These are phyloP conservation scores for Sycophila sp. DNA, from an alignment of 1,140 invertebrate genomes.

Conservation along the genomic window DNA sequence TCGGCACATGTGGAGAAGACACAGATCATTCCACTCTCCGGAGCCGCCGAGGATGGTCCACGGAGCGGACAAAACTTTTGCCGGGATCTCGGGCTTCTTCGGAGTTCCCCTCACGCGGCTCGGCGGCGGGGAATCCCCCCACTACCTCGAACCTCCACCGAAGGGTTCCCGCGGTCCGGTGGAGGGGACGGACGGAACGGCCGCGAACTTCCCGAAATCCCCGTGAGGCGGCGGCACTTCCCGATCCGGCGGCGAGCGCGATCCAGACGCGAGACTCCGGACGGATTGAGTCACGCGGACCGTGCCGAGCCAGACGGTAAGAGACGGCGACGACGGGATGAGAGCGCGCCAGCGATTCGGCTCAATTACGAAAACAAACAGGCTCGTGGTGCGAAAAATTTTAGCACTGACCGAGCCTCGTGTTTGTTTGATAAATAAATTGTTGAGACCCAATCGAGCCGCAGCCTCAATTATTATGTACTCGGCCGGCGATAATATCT, in stretches of 20 bases:
- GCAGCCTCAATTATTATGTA: constrained; percentile 5
- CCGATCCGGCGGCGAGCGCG: constrained; percentile 48
- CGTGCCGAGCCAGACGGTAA: constrained; percentile 11
- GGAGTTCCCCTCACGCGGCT: constrained; percentile 31
- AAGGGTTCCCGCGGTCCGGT: constrained; percentile 7
- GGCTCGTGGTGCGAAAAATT: constrained; percentile 6
- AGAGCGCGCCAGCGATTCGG: constrained; percentile 15
- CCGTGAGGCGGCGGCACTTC: constrained; percentile 62
- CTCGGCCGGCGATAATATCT: no score
- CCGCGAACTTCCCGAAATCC: constrained; percentile 56
- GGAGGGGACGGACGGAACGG: neutral
- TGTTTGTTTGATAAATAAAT: constrained; percentile 28
- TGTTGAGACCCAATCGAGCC: neutral
- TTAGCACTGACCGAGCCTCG: constrained; percentile 43
- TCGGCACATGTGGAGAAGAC: neutral
- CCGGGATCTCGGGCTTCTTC: constrained; percentile 37
- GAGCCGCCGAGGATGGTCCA: neutral
- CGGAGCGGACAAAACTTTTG: constrained; percentile 60
- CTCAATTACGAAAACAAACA: constrained; percentile 36
- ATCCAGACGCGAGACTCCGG: no score
- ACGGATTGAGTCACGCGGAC: constrained; percentile 59
- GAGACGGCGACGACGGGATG: neutral
- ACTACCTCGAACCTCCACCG: neutral
- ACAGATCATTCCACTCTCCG: neutral
- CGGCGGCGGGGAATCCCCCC: constrained; percentile 55